Conservation (phyloP, 2,888 invertebrate genomes). For the Clusia tigrina region DNA sequence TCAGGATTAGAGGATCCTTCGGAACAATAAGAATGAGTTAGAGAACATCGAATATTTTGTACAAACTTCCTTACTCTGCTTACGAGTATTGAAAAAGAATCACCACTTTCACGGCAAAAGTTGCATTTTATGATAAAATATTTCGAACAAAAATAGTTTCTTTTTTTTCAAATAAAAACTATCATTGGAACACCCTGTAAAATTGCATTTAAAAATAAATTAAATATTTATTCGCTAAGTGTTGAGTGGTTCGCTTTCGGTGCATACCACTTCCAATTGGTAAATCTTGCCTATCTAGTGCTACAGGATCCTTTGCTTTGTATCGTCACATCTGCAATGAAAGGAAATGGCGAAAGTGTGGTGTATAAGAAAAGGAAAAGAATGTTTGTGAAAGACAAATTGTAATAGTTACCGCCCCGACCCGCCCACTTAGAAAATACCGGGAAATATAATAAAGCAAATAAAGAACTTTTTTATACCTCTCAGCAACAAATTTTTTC, state of each 20-base stretch:
- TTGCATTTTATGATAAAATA: not conserved
- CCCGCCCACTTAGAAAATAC: too few species aligned
- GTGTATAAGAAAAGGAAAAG: constrained; percentile 3
- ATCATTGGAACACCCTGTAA: not conserved
- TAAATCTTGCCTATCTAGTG: constrained; percentile 36
- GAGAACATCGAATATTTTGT: too few species aligned
- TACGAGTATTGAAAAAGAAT: not conserved
- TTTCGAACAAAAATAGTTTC: not conserved
- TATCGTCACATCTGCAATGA: constrained; percentile 55
- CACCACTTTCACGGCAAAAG: not conserved
- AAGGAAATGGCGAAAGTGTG: not conserved
- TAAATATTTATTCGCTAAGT: constrained; percentile 2
- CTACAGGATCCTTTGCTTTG: constrained; percentile 62
- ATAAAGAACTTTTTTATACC: too few species aligned
- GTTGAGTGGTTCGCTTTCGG: not conserved
- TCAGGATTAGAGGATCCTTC: too few species aligned
- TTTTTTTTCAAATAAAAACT: too few species aligned
- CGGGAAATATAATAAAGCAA: not conserved
- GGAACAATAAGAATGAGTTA: too few species aligned
- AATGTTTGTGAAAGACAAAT: too few species aligned
- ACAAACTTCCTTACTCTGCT: too few species aligned
- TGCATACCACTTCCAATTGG: not conserved
- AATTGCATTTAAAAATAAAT: constrained; percentile 5
- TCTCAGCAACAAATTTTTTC: too few species aligned
- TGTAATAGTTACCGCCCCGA: too few species aligned